phyloP scores from a whole-genome alignment of 2,113 vertebrate genomes.

The Cheirogaleus medius region DNA sequence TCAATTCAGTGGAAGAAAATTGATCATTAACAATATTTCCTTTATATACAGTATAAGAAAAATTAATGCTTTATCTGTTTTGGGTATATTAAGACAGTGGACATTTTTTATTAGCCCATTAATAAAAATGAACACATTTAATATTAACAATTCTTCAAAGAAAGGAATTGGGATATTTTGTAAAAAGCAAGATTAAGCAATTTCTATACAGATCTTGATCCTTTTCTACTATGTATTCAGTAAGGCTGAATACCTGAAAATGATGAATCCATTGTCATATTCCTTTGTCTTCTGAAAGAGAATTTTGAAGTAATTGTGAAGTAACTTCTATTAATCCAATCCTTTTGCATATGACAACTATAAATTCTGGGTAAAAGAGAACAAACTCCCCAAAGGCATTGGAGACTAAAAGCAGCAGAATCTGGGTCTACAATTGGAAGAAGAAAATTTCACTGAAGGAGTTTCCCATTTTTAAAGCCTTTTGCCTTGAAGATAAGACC shows the following conservation, averaged over 20 bases:
- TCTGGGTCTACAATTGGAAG: not conserved
- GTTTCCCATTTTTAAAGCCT: not conserved
- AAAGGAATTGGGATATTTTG: not conserved
- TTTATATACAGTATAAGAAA: not conserved
- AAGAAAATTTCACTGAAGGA: not conserved
- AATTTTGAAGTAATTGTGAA: not conserved
- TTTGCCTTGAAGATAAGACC: not conserved
- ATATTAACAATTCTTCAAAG: conserved; percentile 23
- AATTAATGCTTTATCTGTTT: not conserved
- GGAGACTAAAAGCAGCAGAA: not conserved
- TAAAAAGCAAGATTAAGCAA: not conserved
- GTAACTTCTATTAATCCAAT: not conserved
- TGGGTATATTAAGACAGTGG: not conserved
- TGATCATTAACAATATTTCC: not conserved
- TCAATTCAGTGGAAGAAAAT: not conserved
- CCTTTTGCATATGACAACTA: not conserved
- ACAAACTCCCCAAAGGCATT: not conserved
- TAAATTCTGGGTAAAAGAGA: not conserved
- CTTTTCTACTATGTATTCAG: not conserved
- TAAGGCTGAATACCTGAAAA: not conserved
- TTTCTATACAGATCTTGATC: not conserved
- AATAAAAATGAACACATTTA: conserved; percentile 6
- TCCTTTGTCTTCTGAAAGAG: not conserved
- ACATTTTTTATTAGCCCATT: not conserved
- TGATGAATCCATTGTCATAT: not conserved